Evolutionary conservation across 2,888 invertebrate genomes (phyloP).

Genomic region (Microchrysa polita): DNA sequence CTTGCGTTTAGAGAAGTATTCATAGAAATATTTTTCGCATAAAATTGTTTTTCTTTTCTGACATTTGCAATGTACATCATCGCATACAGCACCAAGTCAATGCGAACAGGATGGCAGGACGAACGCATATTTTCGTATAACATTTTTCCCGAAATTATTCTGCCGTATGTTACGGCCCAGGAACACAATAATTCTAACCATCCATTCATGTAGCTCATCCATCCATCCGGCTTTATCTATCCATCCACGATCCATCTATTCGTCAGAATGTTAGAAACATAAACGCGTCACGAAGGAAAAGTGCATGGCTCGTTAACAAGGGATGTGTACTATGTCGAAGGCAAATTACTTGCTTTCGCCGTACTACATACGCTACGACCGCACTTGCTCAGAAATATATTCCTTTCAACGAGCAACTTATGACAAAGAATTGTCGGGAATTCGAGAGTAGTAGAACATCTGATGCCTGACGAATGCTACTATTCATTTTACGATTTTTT

Average conservation of each 20-base stretch:
- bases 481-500: constrained; percentile 50
- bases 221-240: neutral
- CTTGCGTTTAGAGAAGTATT: neutral
- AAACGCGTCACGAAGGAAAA: constrained; percentile 35
- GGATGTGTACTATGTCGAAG: constrained; percentile 33
- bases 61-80: too few species aligned
- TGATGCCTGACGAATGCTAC: constrained; percentile 28
- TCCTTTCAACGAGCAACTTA: neutral
- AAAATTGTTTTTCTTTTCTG: constrained; percentile 7
- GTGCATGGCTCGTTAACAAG: constrained; percentile 45
- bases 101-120: constrained; percentile 3
- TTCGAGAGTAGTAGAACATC: constrained; percentile 24
- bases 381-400: neutral
- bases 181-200: neutral
- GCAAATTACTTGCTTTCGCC: constrained; percentile 42
- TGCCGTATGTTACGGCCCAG: neutral
- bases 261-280: constrained; percentile 18
- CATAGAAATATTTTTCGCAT: constrained; percentile 4
- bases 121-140: constrained; percentile 27
- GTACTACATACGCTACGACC: neutral
- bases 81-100: too few species aligned
- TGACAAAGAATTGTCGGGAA: too few species aligned
- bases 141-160: constrained; percentile 3
- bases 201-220: constrained; percentile 4
- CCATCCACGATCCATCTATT: constrained; percentile 28